Evolutionary conservation across 2,888 invertebrate species (phyloP), one percentile per base, ranked within the genome.

Genomic region (Ypsolopha sequella): DNA sequence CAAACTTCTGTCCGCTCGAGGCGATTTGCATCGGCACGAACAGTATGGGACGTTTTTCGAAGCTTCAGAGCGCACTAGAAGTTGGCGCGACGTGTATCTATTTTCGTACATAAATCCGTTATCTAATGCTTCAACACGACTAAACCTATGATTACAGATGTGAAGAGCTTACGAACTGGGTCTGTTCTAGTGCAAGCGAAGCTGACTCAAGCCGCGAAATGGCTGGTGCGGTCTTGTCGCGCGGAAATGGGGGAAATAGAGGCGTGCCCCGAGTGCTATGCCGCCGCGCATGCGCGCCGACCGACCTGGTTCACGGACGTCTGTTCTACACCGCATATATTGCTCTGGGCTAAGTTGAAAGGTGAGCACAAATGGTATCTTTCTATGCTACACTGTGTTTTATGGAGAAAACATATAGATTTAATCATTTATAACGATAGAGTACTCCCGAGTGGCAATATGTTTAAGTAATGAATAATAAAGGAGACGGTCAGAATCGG

Each of bases 341-440:
- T 98, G 52, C 92, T 98, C 0, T 99, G 98, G 98, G 98, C 98
- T 0, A 97, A 98, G 73, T 86, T 98, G 9, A 97, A 97, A 86
- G 98, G 92, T 76, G 64, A 46, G 50, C 7, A 13, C 8, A 13
- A 9, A 1, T 24, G 2, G 24, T 24, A 24, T 4, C 24, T 24
- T 24, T 24, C 24, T 24, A 24, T 24, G 24, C n/a, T n/a, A n/a
- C n/a, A n/a, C n/a, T n/a, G n/a, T n/a, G n/a, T n/a, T n/a, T n/a
- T n/a, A n/a, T n/a, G n/a, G n/a, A n/a, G n/a, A n/a, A n/a, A n/a
- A n/a, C n/a, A n/a, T n/a, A n/a, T n/a, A n/a, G n/a, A n/a, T n/a
- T n/a, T n/a, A n/a, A n/a, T n/a, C n/a, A n/a, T n/a, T n/a, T n/a
- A n/a, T n/a, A n/a, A n/a, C n/a, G n/a, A n/a, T n/a, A n/a, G n/a